A percentile compares a stretch with the other conserved stretches of the same genome.
Conservation (phyloP, 2,113 vertebrate species). For the Eonycteris spelaea region DNA sequence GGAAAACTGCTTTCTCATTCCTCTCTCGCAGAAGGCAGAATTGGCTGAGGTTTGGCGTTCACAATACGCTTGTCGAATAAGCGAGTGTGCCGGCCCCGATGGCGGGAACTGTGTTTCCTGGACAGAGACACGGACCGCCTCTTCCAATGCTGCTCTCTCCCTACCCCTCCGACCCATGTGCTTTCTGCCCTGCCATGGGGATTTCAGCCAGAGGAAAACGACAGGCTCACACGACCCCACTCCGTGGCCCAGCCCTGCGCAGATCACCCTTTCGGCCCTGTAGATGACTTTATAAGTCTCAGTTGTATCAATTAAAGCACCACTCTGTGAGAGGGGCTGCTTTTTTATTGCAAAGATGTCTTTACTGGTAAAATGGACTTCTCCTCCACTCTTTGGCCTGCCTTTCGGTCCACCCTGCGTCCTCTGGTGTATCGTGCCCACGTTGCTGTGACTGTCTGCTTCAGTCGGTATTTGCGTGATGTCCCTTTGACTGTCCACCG, state of each 20-base stretch:
- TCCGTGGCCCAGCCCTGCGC: no score
- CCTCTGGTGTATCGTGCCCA: background rate
- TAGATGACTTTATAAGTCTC: slow-evolving; percentile 43
- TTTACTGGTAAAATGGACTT: slow-evolving; percentile 1
- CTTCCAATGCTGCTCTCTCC: background rate
- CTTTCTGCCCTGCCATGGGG: background rate
- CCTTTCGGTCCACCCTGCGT: background rate
- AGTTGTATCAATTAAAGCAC: slow-evolving; percentile 41
- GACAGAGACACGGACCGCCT: background rate
- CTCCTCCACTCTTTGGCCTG: background rate
- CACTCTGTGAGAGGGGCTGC: background rate
- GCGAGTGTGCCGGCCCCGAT: fast-evolving
- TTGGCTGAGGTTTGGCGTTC: background rate
- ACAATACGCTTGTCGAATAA: background rate
- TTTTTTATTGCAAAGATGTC: background rate
- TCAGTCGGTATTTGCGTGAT: background rate
- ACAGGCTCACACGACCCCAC: fast-evolving
- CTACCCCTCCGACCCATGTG: background rate
- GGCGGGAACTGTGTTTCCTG: background rate
- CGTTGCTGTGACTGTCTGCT: background rate
- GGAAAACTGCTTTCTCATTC: background rate
- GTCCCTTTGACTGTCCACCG: background rate
- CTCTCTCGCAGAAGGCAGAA: background rate
- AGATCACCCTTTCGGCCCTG: background rate
- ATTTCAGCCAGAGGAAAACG: background rate